Conservation (phyloP, 2,797 vertebrate genomes). For the Atherinosoma microstoma region DNA sequence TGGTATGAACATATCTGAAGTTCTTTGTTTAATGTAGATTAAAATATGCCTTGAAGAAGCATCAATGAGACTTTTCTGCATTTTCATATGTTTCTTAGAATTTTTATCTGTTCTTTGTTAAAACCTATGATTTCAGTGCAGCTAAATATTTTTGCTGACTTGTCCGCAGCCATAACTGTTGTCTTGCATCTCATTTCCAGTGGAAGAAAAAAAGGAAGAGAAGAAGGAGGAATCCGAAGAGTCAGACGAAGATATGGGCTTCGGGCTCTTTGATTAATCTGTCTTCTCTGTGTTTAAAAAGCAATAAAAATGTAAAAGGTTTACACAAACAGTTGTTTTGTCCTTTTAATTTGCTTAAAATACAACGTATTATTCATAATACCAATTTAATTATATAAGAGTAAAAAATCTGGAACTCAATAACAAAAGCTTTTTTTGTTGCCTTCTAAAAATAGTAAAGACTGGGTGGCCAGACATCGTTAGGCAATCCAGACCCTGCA, state of each 20-base stretch:
- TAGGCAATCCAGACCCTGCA: slow-evolving; percentile 25
- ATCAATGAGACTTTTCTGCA: too few species aligned
- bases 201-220: slow-evolving; percentile 90
- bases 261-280: slow-evolving; percentile 89
- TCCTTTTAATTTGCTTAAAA: slow-evolving; percentile 8
- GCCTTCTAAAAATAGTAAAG: slow-evolving; percentile 33
- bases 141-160: not conserved
- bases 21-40: not conserved
- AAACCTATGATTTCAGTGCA: not conserved
- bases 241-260: slow-evolving; percentile 90
- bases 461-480: not conserved
- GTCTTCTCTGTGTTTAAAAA: slow-evolving; percentile 71
- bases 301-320: slow-evolving; percentile 85
- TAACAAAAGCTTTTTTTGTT: slow-evolving; percentile 21
- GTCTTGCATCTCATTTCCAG: slow-evolving; percentile 58
- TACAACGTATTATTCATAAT: not conserved
- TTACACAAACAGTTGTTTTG: slow-evolving; percentile 56
- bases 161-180: slow-evolving; percentile 7
- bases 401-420: slow-evolving; percentile 4
- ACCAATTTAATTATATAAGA: slow-evolving; percentile 9
- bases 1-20: slow-evolving; percentile 59
- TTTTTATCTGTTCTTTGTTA: not conserved
- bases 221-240: slow-evolving; percentile 90
- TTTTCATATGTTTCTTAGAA: too few species aligned
- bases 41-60: not conserved